These are phyloP conservation scores for Lepidotrigona ventralis DNA, from an alignment of 1,140 invertebrate species.

Conservation along the genomic window DNA sequence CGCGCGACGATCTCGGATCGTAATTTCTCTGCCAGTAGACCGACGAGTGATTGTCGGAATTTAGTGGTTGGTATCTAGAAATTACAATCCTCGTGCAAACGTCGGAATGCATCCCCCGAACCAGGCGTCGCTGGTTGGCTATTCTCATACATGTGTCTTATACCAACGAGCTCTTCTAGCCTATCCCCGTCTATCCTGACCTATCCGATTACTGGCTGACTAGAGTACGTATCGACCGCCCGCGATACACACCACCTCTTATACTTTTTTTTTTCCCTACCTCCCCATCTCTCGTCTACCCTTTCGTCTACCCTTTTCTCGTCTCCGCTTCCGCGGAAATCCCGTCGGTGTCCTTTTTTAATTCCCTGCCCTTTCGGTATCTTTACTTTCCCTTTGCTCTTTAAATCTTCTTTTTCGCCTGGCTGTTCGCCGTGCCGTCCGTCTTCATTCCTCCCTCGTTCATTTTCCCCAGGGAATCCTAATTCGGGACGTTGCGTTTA, in stretches of 20 bases:
- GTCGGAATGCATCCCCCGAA: conserved; percentile 31
- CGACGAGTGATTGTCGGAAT: conserved; percentile 26
- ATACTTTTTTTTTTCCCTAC: neutral
- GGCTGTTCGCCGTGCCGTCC: neutral
- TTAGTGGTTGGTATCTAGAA: conserved; percentile 37
- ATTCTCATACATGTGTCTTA: neutral
- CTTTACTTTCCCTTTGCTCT: neutral
- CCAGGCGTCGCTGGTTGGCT: conserved; percentile 29
- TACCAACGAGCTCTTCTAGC: conserved; percentile 33
- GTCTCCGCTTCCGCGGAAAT: conserved; percentile 22
- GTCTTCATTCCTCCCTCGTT: conserved; percentile 15
- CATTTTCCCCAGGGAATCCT: conserved; percentile 22
- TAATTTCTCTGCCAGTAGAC: conserved; percentile 18
- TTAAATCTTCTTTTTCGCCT: neutral
- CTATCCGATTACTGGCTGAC: conserved; percentile 67
- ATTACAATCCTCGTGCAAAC: conserved; percentile 31
- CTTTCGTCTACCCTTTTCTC: neutral
- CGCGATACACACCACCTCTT: conserved; percentile 3
- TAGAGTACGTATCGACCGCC: conserved; percentile 70
- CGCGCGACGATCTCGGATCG: conserved; percentile 31
- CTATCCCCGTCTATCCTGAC: conserved; percentile 59
- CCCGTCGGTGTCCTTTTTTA: conserved; percentile 17
- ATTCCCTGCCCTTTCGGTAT: neutral
- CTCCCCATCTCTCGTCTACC: neutral
- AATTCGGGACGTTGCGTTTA: conserved; percentile 43